Percentiles rank a stretch among this genome's conserved stretches.
phyloP scores from a whole-genome alignment of 2,113 vertebrate genomes.

The Cricetomys ansorgei region DNA sequence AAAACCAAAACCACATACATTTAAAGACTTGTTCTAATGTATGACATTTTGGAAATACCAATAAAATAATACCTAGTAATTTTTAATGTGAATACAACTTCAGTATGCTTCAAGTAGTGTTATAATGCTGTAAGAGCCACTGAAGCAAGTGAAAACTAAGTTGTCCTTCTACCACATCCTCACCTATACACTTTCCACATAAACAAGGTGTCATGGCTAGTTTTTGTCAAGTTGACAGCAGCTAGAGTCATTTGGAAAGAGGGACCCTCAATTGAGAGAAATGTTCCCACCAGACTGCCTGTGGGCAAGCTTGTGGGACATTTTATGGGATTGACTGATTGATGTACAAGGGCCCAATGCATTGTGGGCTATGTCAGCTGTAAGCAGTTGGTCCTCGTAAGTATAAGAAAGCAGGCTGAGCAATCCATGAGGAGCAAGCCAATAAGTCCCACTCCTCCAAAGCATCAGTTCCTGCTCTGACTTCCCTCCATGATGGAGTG shows the following conservation, averaged over 20 bases:
- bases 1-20: neutral
- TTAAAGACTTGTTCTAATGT: slow-evolving; percentile 10
- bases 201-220: neutral
- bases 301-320: neutral
- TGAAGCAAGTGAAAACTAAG: neutral
- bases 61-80: slow-evolving; percentile 5
- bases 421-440: neutral
- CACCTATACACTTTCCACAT: neutral
- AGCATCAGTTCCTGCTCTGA: neutral
- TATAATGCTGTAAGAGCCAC: neutral
- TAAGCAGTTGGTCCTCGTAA: neutral
- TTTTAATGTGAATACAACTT: neutral
- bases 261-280: neutral
- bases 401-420: neutral
- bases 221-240: neutral
- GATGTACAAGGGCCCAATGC: neutral
- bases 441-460: neutral
- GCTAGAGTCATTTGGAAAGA: neutral
- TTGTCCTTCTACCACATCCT: slow-evolving; percentile 35
- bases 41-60: slow-evolving; percentile 4
- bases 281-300: neutral
- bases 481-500: neutral
- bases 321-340: neutral
- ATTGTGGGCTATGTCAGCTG: neutral
- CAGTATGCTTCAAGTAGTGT: neutral